These are phyloP conservation scores for Stegostoma tigrinum DNA, from an alignment of 2,113 vertebrate genomes.

Conservation along the genomic window DNA sequence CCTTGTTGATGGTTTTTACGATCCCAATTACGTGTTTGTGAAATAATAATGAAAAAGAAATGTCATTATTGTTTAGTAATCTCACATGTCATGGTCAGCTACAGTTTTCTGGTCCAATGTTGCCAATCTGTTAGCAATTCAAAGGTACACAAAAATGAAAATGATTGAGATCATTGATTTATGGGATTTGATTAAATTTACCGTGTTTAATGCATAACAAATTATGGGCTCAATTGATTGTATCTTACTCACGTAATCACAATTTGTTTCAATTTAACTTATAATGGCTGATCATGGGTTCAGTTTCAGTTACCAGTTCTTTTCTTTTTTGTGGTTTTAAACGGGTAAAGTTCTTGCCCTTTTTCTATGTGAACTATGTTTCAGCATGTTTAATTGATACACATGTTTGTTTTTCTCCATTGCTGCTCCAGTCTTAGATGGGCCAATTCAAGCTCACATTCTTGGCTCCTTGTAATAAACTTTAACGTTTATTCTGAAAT, in stretches of 20 bases:
- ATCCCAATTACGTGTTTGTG: neutral
- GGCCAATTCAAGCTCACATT: neutral
- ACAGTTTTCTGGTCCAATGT: neutral
- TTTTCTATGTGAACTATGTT: neutral
- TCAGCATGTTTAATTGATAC: neutral
- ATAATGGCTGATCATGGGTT: neutral
- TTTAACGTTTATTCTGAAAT: neutral
- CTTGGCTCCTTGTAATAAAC: neutral
- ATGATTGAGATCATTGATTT: neutral
- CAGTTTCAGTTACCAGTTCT: neutral
- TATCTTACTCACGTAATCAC: neutral
- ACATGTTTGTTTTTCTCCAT: neutral
- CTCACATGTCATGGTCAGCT: neutral
- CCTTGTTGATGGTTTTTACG: neutral
- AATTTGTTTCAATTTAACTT: neutral
- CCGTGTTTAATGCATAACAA: neutral
- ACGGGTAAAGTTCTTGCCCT: neutral
- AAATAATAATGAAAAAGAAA: conserved; percentile 15
- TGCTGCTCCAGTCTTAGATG: neutral
- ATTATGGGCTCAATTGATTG: neutral
- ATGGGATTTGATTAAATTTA: neutral
- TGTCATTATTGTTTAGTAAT: neutral
- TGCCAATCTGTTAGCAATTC: neutral
- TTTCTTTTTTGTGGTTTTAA: neutral
- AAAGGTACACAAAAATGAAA: neutral